phyloP scores from a whole-genome alignment of 2,797 vertebrate genomes.

The Periophthalmus magnuspinnatus region DNA sequence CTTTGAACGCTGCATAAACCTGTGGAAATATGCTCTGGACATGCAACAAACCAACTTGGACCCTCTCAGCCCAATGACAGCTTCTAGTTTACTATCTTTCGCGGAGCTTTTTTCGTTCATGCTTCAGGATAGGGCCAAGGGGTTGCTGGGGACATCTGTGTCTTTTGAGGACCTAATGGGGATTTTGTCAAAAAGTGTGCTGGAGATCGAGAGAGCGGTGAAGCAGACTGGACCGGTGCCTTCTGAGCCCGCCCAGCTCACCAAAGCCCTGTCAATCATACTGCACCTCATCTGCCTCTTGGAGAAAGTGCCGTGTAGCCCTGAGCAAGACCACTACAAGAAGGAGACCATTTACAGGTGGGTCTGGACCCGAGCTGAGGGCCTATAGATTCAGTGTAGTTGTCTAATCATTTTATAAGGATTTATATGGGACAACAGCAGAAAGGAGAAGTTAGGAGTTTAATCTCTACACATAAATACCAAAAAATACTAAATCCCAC shows the following conservation, averaged over 20 bases:
- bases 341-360: slow-evolving; percentile 94
- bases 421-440: too few relatives aligned
- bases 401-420: too few relatives aligned
- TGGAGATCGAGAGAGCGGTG: slow-evolving; percentile 94
- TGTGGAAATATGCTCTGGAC: slow-evolving; percentile 98
- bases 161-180: slow-evolving; percentile 98
- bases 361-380: neutral
- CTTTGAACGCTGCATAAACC: slow-evolving; percentile 96
- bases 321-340: slow-evolving; percentile 96
- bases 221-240: slow-evolving; percentile 84
- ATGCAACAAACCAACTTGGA: slow-evolving; percentile 98
- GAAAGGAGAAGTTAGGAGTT: too few relatives aligned
- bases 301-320: slow-evolving; percentile 93
- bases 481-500: too few relatives aligned
- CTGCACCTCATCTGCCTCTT: slow-evolving; percentile 96
- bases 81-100: slow-evolving; percentile 95
- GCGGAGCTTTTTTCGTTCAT: slow-evolving; percentile 99
- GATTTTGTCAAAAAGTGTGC: slow-evolving; percentile 94
- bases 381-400: too few relatives aligned
- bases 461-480: too few relatives aligned
- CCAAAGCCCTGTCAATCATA: slow-evolving; percentile 97
- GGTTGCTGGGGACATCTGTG: slow-evolving; percentile 91
- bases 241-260: slow-evolving; percentile 91
- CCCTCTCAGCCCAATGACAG: slow-evolving; percentile 96
- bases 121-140: slow-evolving; percentile 97